These are phyloP conservation scores for Xiphorhynchus erythropygius DNA, from an alignment of 2,797 vertebrate species.

Conservation along the genomic window DNA sequence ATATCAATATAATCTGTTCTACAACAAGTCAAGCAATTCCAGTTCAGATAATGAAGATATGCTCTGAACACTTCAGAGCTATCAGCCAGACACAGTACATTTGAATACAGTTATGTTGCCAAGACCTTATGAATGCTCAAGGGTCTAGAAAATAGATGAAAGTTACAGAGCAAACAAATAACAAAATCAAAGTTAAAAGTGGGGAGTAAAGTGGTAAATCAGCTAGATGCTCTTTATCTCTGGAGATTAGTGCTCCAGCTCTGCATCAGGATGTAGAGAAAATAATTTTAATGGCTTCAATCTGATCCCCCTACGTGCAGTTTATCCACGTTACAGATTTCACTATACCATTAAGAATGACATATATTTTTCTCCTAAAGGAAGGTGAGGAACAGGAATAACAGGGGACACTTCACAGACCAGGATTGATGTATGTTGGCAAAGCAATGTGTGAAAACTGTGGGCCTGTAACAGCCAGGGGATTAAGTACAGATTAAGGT, in stretches of 20 bases:
- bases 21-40: conserved; percentile 41
- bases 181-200: background rate
- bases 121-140: background rate
- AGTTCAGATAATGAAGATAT: background rate
- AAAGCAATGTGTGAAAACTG: conserved; percentile 6
- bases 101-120: background rate
- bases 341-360: background rate
- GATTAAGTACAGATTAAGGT: conserved; percentile 5
- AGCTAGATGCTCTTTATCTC: background rate
- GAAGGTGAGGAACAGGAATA: conserved; percentile 10
- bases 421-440: conserved; percentile 1
- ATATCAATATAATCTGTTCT: conserved; percentile 6
- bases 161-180: conserved; percentile 10
- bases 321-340: conserved; percentile 14
- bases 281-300: conserved; percentile 13
- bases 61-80: background rate
- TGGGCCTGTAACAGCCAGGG: background rate
- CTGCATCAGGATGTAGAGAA: background rate
- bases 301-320: background rate
- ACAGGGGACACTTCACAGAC: background rate
- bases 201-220: background rate
- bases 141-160: background rate
- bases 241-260: background rate
- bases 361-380: conserved; percentile 7
- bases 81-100: background rate